A percentile compares a stretch with the other conserved stretches of the same genome.
Evolutionary conservation across 2,113 vertebrate genomes (phyloP).

Genomic region (Ardeotis arabs): DNA sequence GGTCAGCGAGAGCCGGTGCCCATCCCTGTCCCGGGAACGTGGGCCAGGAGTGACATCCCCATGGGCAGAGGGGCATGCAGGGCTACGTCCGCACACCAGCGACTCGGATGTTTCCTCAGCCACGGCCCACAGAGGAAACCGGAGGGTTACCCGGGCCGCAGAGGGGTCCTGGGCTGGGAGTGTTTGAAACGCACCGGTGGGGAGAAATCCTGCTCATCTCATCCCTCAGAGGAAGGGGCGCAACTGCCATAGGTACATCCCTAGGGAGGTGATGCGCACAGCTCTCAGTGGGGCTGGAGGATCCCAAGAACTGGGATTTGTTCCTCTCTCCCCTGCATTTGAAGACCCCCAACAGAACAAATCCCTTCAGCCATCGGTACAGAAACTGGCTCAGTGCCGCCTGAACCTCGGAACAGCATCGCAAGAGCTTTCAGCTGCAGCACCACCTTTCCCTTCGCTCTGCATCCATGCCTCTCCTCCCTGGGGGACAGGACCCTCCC

Average conservation of each 20-base stretch:
- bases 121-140: rapidly evolving
- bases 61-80: too few species aligned
- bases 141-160: background rate
- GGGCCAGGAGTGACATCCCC: rapidly evolving
- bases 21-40: background rate
- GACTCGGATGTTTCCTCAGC: background rate
- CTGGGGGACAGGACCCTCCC: too few species aligned
- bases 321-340: background rate
- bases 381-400: background rate
- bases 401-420: rapidly evolving
- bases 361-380: background rate
- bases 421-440: rapidly evolving
- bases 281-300: background rate
- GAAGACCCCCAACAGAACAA: background rate
- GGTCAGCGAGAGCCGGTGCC: background rate
- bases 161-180: background rate
- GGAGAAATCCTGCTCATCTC: background rate
- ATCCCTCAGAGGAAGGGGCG: background rate
- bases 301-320: background rate
- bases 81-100: rapidly evolving
- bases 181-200: rapidly evolving
- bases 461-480: rapidly evolving
- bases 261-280: rapidly evolving
- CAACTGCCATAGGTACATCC: too few species aligned
- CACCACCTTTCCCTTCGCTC: background rate